phyloP scores from a whole-genome alignment of 2,888 invertebrate genomes.

The Macaria liturata region DNA sequence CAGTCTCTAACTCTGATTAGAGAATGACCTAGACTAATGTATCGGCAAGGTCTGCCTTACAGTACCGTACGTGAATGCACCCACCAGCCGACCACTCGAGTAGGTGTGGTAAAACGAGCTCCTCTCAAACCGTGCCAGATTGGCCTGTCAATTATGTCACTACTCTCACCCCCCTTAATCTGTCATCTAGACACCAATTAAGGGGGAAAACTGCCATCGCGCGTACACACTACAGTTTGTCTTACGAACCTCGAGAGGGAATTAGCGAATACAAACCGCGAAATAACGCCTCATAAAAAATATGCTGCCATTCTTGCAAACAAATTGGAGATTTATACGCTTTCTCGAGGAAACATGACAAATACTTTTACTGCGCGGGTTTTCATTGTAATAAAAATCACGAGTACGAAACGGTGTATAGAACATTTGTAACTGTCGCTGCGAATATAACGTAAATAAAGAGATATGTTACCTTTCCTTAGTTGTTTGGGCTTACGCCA shows the following conservation, averaged over 20 bases:
- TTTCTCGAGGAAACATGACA: slow-evolving; percentile 29
- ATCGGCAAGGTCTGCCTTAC: no score
- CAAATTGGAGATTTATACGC: slow-evolving; percentile 23
- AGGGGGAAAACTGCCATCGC: slow-evolving; percentile 64
- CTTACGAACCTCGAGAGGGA: slow-evolving; percentile 49
- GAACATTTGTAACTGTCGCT: slow-evolving; percentile 61
- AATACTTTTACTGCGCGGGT: slow-evolving; percentile 35
- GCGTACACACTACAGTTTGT: slow-evolving; percentile 65
- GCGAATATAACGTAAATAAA: slow-evolving; percentile 67
- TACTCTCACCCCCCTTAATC: slow-evolving; percentile 68
- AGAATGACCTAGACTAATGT: no score
- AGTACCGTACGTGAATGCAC: no score
- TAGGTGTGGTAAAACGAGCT: slow-evolving; percentile 39
- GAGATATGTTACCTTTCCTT: slow-evolving; percentile 66
- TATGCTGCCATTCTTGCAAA: slow-evolving; percentile 18
- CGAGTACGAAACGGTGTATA: slow-evolving; percentile 37
- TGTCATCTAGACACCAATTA: slow-evolving; percentile 81
- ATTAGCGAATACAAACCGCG: slow-evolving; percentile 32
- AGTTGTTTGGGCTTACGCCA: slow-evolving; percentile 73
- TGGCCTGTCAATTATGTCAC: slow-evolving; percentile 80
- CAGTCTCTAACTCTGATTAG: no score
- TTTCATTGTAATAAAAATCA: slow-evolving; percentile 41
- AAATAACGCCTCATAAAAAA: slow-evolving; percentile 25
- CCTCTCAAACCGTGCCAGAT: slow-evolving; percentile 67
- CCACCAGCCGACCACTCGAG: neutral